Base-by-base conservation (phyloP, 2,888 invertebrate genomes). In the Coelogynopora nodosa region DNA sequence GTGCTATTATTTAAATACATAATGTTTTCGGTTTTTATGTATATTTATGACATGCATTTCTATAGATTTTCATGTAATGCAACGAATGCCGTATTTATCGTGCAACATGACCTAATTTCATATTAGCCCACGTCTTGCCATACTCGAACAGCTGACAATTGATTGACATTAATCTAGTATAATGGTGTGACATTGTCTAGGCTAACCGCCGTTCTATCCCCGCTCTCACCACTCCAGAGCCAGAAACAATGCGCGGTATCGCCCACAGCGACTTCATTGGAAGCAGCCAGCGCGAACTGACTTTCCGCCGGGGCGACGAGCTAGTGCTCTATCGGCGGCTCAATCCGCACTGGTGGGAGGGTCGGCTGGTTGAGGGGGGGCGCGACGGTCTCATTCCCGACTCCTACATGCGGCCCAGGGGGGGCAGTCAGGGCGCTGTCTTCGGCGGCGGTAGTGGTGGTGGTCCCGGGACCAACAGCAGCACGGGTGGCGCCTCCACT, bases 321-420 rank as follows among this genome's bases (percentile, higher is more conserved):
- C 29, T 86, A 2, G 26, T 28, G 26, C 23, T 86, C 0, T 86
- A 85, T 86, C 84, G 86, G 0, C 31, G 30, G 49, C 23, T 85
- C 28, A 86, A 67, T 28, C 27, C 84, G 10, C 28, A 86, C 67
- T 86, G 86, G 86, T 86, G 82, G 84, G 86, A 86, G 31, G 86
- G 86, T 5, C 23, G 86, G 80, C 83, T 86, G 10, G 81, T 29
- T 83, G 28, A 27, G 26, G 1, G 30, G 1, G 29, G 26, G 26
- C 10, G 26, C 23, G 30, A 86, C 27, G 85, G 85, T 84, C 29
- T 85, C 49, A 85, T 85, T 26, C 85, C 85, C 84, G 67, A 85
- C 67, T 23, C 28, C 13, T 85, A 85, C 23, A 67, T 85, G 1
- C 31, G 84, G 27, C 23, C 49, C 18, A 23, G 28, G 10, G 28